Percentiles rank a stretch among this genome's conserved stretches.
Conservation (phyloP, 2,113 vertebrate genomes). For the Ceratotherium simum region DNA sequence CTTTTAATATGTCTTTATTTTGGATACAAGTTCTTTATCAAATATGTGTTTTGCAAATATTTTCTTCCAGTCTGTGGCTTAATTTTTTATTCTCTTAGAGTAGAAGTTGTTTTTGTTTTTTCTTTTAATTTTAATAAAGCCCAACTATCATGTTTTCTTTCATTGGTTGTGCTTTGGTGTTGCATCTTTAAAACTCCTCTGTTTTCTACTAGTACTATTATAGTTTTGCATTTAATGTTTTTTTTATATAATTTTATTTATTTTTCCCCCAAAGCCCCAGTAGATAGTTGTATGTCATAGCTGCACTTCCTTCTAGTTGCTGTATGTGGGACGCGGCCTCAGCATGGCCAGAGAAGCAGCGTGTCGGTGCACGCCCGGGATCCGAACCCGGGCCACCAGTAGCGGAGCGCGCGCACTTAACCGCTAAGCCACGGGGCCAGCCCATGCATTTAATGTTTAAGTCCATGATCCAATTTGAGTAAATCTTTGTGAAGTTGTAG, state of each 20-base stretch:
- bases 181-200: not conserved
- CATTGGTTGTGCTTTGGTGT: not conserved
- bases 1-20: not conserved
- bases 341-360: too few species aligned
- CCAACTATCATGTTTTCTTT: not conserved
- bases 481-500: not conserved
- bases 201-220: not conserved
- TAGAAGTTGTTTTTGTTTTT: not conserved
- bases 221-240: not conserved
- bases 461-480: not conserved
- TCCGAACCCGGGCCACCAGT: too few species aligned
- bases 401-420: too few species aligned
- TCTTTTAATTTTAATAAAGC: not conserved
- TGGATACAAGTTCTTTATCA: not conserved
- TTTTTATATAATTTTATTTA: too few species aligned
- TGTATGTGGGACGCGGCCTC: too few species aligned
- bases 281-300: too few species aligned
- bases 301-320: too few species aligned
- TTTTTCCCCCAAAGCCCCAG: too few species aligned
- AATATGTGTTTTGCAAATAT: not conserved
- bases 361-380: too few species aligned
- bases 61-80: not conserved
- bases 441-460: too few species aligned
- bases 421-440: too few species aligned
- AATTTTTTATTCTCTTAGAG: not conserved